These are phyloP conservation scores for Sphaerodactylus townsendi DNA, from an alignment of 2,113 vertebrate species.

Conservation along the genomic window DNA sequence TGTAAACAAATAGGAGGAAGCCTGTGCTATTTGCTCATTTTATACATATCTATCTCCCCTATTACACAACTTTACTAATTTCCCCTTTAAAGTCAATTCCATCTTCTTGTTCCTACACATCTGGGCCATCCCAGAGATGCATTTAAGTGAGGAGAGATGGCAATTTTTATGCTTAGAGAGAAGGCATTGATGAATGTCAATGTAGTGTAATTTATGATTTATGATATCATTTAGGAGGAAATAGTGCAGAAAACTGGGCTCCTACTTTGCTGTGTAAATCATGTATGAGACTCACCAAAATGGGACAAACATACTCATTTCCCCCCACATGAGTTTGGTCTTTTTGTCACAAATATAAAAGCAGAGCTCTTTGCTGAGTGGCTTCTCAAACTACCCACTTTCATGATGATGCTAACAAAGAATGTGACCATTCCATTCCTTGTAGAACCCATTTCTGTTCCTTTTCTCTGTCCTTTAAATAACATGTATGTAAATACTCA, in stretches of 20 bases:
- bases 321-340: neutral
- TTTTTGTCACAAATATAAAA: neutral
- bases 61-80: neutral
- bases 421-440: neutral
- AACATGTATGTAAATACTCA: neutral
- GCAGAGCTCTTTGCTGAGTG: neutral
- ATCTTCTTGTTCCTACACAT: constrained; percentile 8
- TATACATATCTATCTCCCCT: neutral
- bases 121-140: neutral
- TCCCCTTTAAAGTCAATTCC: neutral
- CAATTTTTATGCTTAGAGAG: constrained; percentile 19
- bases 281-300: neutral
- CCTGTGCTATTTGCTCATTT: neutral
- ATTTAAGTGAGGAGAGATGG: neutral
- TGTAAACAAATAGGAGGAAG: neutral
- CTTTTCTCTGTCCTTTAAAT: neutral
- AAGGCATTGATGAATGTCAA: neutral
- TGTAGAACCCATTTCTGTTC: neutral
- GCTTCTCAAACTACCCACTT: neutral
- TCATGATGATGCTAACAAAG: neutral
- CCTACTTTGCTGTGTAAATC: constrained; percentile 14
- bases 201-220: constrained; percentile 35
- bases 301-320: neutral
- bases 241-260: constrained; percentile 39
- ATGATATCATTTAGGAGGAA: constrained; percentile 52